Conservation (phyloP, 2,797 vertebrate genomes). For the Alcedo quadribrachys region DNA sequence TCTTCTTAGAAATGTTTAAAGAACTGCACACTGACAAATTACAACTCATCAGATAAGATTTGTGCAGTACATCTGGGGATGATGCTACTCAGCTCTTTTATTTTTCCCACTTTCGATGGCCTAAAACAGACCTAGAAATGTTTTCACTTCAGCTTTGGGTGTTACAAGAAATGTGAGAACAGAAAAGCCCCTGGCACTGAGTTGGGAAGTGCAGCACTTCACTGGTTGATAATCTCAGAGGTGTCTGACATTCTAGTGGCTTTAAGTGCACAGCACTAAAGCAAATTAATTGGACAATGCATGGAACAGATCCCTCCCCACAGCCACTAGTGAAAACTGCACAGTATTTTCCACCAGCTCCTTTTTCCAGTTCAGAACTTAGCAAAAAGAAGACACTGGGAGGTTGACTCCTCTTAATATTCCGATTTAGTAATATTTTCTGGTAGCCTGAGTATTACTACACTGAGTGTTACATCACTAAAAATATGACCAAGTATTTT, state of each 20-base stretch:
- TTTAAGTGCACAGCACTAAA: neutral
- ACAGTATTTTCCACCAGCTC: conserved; percentile 23
- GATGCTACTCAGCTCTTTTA: neutral
- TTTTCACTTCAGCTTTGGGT: neutral
- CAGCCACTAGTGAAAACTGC: neutral
- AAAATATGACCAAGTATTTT: neutral
- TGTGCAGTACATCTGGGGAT: too few relatives aligned
- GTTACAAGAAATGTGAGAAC: neutral
- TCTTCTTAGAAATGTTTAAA: neutral
- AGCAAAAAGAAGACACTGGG: conserved; percentile 19
- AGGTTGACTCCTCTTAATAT: neutral
- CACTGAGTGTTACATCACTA: neutral
- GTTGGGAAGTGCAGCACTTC: neutral
- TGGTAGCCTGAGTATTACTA: neutral
- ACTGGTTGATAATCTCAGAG: neutral
- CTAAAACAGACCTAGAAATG: accelerated
- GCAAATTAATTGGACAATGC: conserved; percentile 1
- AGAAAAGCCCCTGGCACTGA: neutral
- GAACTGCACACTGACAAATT: neutral
- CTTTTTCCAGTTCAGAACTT: neutral
- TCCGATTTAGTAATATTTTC: neutral
- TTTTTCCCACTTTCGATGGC: neutral
- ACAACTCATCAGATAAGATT: neutral
- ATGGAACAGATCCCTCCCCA: conserved; percentile 38
- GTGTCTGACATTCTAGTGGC: neutral